A percentile compares a stretch with the other conserved stretches of the same genome.
Conservation (phyloP, 2,113 vertebrate species). For the Peucedramus taeniatus region DNA sequence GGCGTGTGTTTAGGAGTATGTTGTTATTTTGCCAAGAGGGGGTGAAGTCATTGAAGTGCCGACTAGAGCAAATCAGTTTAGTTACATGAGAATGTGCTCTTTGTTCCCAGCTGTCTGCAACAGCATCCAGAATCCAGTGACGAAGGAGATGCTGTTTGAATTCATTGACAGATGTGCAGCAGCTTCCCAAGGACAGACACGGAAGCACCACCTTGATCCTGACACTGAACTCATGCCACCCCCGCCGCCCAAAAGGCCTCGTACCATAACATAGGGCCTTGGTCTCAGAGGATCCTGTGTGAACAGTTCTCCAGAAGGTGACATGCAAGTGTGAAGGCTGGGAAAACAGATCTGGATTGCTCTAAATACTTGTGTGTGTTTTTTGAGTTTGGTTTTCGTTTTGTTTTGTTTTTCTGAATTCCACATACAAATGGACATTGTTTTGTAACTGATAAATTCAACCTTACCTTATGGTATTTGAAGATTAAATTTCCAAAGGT, state of each 20-base stretch:
- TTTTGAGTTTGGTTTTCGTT: not conserved
- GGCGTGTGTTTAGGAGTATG: accelerated
- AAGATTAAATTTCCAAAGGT: slow-evolving; percentile 67
- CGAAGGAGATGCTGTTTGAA: slow-evolving; percentile 93
- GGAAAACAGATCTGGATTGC: slow-evolving; percentile 11
- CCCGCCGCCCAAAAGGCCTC: slow-evolving; percentile 89
- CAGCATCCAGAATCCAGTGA: slow-evolving; percentile 93
- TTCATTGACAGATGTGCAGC: slow-evolving; percentile 85
- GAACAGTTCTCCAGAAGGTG: slow-evolving; percentile 55
- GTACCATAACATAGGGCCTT: slow-evolving; percentile 71
- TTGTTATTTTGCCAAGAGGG: not conserved
- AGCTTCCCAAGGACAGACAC: slow-evolving; percentile 76
- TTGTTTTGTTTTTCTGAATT: slow-evolving; percentile 21
- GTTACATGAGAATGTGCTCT: not conserved
- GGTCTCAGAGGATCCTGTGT: not conserved
- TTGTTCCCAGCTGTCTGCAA: slow-evolving; percentile 88
- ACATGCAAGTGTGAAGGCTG: not conserved
- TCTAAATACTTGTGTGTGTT: slow-evolving; percentile 63
- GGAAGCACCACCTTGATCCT: slow-evolving; percentile 84
- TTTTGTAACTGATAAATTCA: slow-evolving; percentile 65
- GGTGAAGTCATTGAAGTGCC: not conserved
- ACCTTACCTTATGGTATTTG: slow-evolving; percentile 57
- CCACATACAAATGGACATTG: slow-evolving; percentile 42
- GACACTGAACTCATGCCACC: slow-evolving; percentile 95
- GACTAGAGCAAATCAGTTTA: not conserved